A percentile compares a stretch with the other conserved stretches of the same genome.
These are phyloP conservation scores for Indicator indicator DNA, from an alignment of 2,113 vertebrate species.

Conservation along the genomic window DNA sequence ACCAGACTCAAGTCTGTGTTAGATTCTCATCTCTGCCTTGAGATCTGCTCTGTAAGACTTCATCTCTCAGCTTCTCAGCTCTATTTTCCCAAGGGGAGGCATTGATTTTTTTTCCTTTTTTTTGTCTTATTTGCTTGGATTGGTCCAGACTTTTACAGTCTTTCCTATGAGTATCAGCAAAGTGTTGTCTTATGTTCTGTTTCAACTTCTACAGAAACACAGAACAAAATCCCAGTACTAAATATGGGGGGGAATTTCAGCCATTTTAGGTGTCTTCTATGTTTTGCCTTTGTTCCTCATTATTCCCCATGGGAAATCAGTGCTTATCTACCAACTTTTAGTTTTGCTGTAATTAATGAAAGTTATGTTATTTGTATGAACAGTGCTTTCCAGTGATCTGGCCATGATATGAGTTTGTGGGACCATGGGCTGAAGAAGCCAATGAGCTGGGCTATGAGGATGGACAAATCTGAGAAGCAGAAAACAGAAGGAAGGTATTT, in stretches of 20 bases:
- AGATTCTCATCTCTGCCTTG: not conserved
- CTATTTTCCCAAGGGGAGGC: not conserved
- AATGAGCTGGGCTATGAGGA: not conserved
- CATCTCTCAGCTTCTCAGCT: not conserved
- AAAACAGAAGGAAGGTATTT: not conserved
- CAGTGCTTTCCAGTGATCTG: not conserved
- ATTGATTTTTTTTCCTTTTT: not conserved
- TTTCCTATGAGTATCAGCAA: not conserved
- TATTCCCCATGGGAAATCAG: not conserved
- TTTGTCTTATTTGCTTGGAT: not conserved
- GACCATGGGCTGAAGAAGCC: not conserved
- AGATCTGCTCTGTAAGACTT: not conserved
- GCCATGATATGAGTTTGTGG: accelerated
- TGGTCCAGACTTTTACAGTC: not conserved
- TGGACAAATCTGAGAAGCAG: not conserved
- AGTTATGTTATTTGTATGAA: not conserved
- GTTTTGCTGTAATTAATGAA: not conserved
- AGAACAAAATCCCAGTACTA: not conserved
- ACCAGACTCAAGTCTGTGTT: not conserved
- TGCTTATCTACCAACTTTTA: not conserved
- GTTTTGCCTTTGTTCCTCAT: not conserved
- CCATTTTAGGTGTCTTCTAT: not conserved
- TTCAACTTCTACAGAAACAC: not conserved
- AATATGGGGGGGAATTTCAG: not conserved
- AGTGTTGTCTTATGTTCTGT: not conserved